Percentiles rank a stretch among this genome's conserved stretches.
Conservation (phyloP, 2,113 vertebrate species). For the Barnardius zonarius region DNA sequence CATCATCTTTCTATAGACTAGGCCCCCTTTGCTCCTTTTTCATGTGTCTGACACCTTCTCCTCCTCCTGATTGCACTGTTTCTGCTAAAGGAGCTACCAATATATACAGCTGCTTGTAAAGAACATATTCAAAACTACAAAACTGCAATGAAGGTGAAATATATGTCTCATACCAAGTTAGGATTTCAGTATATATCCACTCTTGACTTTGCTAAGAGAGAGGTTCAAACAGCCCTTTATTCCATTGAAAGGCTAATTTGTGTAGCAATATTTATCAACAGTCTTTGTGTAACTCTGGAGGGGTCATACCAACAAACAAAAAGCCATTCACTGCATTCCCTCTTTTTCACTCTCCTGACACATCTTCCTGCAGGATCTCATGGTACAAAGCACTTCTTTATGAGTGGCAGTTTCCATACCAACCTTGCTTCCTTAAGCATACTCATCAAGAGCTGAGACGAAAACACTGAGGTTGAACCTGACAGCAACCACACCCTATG, state of each 20-base stretch:
- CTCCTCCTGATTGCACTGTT: not conserved
- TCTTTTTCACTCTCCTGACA: not conserved
- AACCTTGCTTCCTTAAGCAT: not conserved
- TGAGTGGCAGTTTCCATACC: conserved; percentile 7
- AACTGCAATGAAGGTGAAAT: not conserved
- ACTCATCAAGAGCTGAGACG: not conserved
- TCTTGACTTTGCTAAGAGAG: not conserved
- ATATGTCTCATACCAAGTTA: not conserved
- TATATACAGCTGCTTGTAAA: not conserved
- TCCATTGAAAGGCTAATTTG: not conserved
- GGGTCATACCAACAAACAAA: not conserved
- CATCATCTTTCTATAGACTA: not conserved
- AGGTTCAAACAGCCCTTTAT: not conserved
- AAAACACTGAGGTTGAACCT: not conserved
- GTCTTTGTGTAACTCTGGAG: not conserved
- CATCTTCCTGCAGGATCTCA: not conserved
- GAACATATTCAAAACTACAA: not conserved
- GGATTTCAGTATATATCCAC: not conserved
- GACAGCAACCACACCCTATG: not conserved
- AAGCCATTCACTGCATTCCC: not conserved
- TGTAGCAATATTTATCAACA: not conserved
- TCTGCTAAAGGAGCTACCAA: not conserved
- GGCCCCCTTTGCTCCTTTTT: not conserved
- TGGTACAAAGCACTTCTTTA: not conserved
- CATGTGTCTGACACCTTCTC: not conserved